These are phyloP conservation scores for Tetranychus cinnabarinus DNA, from an alignment of 1,140 invertebrate species.

Conservation along the genomic window DNA sequence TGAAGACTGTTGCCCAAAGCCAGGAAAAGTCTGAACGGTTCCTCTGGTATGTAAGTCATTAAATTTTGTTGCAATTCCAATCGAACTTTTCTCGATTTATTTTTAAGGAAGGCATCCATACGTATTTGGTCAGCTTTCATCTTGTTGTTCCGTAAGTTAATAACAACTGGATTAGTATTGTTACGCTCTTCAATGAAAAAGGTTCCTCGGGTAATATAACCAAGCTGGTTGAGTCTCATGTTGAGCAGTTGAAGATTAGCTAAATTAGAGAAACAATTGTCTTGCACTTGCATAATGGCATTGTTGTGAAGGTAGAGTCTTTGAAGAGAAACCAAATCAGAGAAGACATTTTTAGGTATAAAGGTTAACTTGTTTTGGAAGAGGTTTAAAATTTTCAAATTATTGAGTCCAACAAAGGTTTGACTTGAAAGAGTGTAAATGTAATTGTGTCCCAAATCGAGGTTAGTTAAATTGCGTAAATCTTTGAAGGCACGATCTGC, in stretches of 20 bases:
- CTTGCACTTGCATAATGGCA: not conserved
- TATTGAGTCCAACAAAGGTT: not conserved
- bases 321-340: not conserved
- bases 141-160: not conserved
- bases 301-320: not conserved
- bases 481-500: not conserved
- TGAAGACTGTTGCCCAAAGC: not conserved
- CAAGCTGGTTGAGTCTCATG: not conserved
- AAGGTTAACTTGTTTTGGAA: not conserved
- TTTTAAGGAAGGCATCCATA: not conserved
- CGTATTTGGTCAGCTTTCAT: not conserved
- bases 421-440: not conserved
- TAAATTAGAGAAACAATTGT: not conserved
- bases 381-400: not conserved
- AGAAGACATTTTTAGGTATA: not conserved
- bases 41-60: not conserved
- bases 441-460: not conserved
- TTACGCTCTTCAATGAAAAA: not conserved
- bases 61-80: not conserved
- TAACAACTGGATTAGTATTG: not conserved
- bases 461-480: not conserved
- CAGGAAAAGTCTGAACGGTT: not conserved
- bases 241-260: not conserved
- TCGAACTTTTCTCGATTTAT: not conserved
- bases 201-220: not conserved